phyloP scores from a whole-genome alignment of 2,113 vertebrate species.

The Oreotragus oreotragus region DNA sequence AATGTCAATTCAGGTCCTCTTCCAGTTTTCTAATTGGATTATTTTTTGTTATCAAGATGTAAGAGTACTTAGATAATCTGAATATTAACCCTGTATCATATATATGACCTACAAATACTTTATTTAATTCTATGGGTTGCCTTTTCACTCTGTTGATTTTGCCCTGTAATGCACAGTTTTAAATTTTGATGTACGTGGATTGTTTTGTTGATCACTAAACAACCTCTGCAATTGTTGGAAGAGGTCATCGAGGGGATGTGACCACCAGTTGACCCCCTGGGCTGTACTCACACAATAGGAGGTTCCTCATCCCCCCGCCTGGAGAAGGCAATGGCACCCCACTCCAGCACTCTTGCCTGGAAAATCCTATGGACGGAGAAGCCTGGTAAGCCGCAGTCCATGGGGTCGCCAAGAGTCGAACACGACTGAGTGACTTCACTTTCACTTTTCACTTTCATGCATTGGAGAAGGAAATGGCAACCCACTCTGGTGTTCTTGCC shows the following conservation, averaged over 20 bases:
- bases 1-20: neutral
- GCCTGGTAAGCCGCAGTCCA: too few species aligned
- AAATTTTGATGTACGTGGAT: neutral
- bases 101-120: neutral
- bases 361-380: too few species aligned
- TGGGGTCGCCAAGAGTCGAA: too few species aligned
- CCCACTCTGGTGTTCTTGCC: too few species aligned
- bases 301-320: neutral
- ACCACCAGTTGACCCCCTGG: neutral
- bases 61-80: neutral
- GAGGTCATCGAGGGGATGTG: neutral
- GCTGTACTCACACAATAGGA: neutral
- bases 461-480: too few species aligned
- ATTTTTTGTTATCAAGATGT: neutral
- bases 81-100: neutral
- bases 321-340: too few species aligned
- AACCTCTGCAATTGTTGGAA: neutral
- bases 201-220: neutral
- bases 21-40: neutral
- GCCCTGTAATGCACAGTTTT: neutral
- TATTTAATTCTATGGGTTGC: neutral
- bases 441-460: too few species aligned
- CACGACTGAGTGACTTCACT: too few species aligned
- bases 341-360: too few species aligned
- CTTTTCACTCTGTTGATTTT: neutral